Conservation (phyloP, 2,113 vertebrate genomes). For the Myodes glareolus region DNA sequence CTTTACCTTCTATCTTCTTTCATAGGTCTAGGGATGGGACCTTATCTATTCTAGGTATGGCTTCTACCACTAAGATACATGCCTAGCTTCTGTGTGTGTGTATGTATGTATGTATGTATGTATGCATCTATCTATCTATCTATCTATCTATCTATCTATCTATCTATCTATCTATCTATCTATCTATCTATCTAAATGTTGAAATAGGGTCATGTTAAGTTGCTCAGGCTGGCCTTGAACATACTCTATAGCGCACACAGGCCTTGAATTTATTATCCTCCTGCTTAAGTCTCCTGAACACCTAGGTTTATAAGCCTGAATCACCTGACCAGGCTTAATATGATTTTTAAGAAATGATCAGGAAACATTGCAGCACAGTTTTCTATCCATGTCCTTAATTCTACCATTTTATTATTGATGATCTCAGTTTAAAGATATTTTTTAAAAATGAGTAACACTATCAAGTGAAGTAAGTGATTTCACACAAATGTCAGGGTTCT, state of each 20-base stretch:
- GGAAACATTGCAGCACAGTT: background rate
- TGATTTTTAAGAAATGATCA: background rate
- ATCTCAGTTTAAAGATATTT: conserved; percentile 2
- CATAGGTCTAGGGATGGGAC: background rate
- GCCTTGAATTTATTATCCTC: background rate
- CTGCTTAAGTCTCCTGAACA: background rate
- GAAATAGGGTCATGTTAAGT: background rate
- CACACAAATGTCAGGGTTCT: background rate
- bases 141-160: background rate
- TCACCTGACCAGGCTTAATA: background rate
- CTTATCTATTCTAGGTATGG: background rate
- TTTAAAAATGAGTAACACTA: background rate
- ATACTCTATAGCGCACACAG: background rate
- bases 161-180: background rate
- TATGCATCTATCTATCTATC: background rate
- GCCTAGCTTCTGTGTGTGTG: background rate
- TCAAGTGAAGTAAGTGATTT: background rate
- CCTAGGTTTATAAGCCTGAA: background rate
- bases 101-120: background rate
- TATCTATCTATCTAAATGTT: background rate
- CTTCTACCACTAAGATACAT: background rate
- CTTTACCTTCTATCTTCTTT: background rate
- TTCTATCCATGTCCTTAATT: background rate
- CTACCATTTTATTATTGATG: background rate
- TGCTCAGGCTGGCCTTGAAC: background rate